Base-by-base conservation (phyloP, 2,797 vertebrate species). In the Vultur gryphus region DNA sequence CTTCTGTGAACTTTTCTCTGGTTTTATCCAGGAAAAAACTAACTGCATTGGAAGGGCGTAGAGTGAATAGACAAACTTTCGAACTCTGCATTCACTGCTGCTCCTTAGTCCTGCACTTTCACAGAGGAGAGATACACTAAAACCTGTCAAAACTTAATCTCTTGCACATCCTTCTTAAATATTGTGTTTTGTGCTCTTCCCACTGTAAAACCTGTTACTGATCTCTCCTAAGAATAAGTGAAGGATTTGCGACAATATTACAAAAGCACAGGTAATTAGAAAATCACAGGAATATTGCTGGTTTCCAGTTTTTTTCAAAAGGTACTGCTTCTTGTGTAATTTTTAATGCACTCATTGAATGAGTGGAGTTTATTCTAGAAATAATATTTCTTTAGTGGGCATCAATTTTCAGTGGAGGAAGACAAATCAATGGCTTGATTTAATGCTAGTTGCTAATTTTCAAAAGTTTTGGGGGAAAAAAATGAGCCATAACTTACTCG, bases 131-230 rank as follows among this genome's bases (percentile, higher is more conserved):
- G 77, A 81, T 28, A 59, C 3, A 3, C 70, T 96, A 90, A 95
- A 96, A 92, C 49, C 94, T 17, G 33, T 87, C 93, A 92, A 96
- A 97, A 94, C 86, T 39, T 96, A 96, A 97, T 95, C 95, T 96
- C 90, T 92, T 76, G 75, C 65, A 85, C 89, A 93, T 94, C 90
- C 93, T 87, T 93, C 93, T 94, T 97, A 89, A 94, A 97, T 95
- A 95, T 84, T 89, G 43, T 3, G 0, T 92, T 94, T 93, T 96
- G 49, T 85, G 35, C 46, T 78, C 72, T 91, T 95, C 62, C 69
- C 35, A 29, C 67, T 65, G 35, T 92, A 93, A 94, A 94, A 87
- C 39, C 75, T 87, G 64, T 76, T 85, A 82, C 59, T 80, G 84
- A 92, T 87, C 59, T 92, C 59, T 85, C 43, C 39, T n/a, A 79